Conservation (phyloP, 2,888 invertebrate genomes). For the Tachina grossa region DNA sequence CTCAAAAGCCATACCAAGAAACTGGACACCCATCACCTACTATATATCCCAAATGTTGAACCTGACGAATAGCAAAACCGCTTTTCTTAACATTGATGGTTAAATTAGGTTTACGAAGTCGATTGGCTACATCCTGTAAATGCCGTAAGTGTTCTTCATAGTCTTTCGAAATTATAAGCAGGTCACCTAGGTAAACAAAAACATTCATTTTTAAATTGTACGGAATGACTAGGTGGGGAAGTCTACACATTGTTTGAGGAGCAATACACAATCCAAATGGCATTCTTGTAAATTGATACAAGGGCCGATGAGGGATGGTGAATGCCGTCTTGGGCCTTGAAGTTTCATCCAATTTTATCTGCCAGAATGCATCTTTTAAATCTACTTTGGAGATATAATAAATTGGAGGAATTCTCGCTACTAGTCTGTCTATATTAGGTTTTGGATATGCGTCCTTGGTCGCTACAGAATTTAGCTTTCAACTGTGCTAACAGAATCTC, state of each 20-base stretch:
- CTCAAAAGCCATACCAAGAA: too few species aligned
- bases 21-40: slow-evolving; percentile 27
- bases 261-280: too few species aligned
- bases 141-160: slow-evolving; percentile 21
- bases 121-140: slow-evolving; percentile 11
- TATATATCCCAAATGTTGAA: not conserved
- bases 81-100: slow-evolving; percentile 18
- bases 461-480: slow-evolving; percentile 5
- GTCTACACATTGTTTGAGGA: slow-evolving; percentile 26
- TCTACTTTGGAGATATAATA: slow-evolving; percentile 31
- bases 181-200: too few species aligned
- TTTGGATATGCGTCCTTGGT: too few species aligned
- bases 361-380: too few species aligned
- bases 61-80: not conserved
- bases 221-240: slow-evolving; percentile 15
- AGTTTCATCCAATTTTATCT: too few species aligned
- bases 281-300: too few species aligned
- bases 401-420: slow-evolving; percentile 39
- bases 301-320: slow-evolving; percentile 31
- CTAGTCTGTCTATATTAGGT: slow-evolving; percentile 17
- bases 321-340: slow-evolving; percentile 31
- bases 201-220: slow-evolving; percentile 17
- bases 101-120: slow-evolving; percentile 1
- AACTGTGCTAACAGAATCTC: slow-evolving; percentile 12
- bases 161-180: too few species aligned